Conservation (phyloP, 2,797 vertebrate genomes). For the Enoplosus armatus region DNA sequence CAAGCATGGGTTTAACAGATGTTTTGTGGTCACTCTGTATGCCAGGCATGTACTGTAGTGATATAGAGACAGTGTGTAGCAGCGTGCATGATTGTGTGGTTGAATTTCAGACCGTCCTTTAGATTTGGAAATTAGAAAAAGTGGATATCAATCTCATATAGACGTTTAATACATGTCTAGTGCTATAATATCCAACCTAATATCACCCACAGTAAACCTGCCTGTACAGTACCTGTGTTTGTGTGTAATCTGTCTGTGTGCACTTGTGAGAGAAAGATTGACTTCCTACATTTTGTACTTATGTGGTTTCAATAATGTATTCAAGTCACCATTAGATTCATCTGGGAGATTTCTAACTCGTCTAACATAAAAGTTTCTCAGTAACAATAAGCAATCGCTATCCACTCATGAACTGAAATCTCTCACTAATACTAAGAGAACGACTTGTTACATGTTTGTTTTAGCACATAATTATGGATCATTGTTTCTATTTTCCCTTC, state of each 20-base stretch:
- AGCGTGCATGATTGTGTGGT: constrained; percentile 63
- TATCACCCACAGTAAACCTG: constrained; percentile 32
- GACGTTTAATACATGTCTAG: constrained; percentile 31
- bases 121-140: constrained; percentile 22
- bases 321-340: constrained; percentile 40
- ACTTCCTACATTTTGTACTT: constrained; percentile 30
- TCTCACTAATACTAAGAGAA: constrained; percentile 27
- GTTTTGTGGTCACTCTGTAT: constrained; percentile 52
- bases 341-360: constrained; percentile 48
- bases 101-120: constrained; percentile 39
- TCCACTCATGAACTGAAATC: constrained; percentile 31
- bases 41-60: constrained; percentile 61
- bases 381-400: constrained; percentile 48
- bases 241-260: constrained; percentile 42
- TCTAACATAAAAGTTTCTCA: constrained; percentile 48
- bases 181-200: constrained; percentile 50
- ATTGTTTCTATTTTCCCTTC: background rate
- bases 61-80: constrained; percentile 39
- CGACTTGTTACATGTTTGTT: constrained; percentile 21
- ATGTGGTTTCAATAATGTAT: constrained; percentile 27
- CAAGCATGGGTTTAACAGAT: constrained; percentile 58
- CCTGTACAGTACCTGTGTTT: constrained; percentile 27
- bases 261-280: constrained; percentile 14
- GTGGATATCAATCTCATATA: constrained; percentile 47
- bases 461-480: background rate